Evolutionary conservation across 1,140 invertebrate genomes (phyloP).

Genomic region (Galleria mellonella): DNA sequence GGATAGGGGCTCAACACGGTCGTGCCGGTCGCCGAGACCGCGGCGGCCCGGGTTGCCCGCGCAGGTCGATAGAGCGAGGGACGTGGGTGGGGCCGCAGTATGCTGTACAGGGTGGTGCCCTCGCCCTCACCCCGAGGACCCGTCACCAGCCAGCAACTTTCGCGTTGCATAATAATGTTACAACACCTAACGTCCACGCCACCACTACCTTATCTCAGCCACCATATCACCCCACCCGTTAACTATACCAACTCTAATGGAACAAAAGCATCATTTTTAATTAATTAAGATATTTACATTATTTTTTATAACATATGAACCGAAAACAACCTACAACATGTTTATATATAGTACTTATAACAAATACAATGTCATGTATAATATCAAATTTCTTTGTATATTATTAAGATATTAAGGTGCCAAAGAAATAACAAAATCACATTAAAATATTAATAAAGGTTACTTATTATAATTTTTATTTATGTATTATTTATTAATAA

Average conservation of each 20-base stretch:
- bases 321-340: no score
- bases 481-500: no score
- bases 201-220: constrained; percentile 6
- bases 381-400: no score
- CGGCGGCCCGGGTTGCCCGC: constrained; percentile 50
- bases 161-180: constrained; percentile 58
- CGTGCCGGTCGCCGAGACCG: constrained; percentile 45
- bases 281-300: no score
- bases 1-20: constrained; percentile 54
- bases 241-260: background rate
- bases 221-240: background rate
- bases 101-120: constrained; percentile 51
- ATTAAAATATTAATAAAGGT: no score
- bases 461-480: no score
- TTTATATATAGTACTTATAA: no score
- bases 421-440: no score
- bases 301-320: no score
- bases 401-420: no score
- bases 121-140: constrained; percentile 40
- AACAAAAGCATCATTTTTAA: no score
- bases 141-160: constrained; percentile 29
- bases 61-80: constrained; percentile 65
- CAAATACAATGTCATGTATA: no score
- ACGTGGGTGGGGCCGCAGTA: constrained; percentile 69
- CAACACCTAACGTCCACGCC: constrained; percentile 21